Evolutionary conservation across 2,888 invertebrate species (phyloP).

Genomic region (Syritta pipiens): DNA sequence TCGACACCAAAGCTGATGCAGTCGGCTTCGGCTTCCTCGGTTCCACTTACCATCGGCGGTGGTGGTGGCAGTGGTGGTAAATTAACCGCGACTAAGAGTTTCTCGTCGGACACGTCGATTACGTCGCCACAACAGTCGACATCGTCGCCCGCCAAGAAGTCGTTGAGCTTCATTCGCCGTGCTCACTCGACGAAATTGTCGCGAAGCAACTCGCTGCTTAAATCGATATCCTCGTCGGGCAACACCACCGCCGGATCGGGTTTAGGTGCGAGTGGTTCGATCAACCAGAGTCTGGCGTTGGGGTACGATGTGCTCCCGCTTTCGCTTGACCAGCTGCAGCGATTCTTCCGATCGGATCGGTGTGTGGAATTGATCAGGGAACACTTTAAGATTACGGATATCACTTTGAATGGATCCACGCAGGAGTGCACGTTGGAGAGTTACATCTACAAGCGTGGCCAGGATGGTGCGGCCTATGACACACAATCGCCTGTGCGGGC

Average conservation of each 20-base stretch:
- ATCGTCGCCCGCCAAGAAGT: conserved; percentile 81
- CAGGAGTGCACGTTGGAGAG: conserved; percentile 78
- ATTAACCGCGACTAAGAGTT: conserved; percentile 70
- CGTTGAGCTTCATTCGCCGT: conserved; percentile 84
- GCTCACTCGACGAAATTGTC: conserved; percentile 87
- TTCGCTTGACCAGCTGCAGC: conserved; percentile 77
- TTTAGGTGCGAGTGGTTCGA: conserved; percentile 35
- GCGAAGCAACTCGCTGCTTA: conserved; percentile 83
- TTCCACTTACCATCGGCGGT: conserved; percentile 42
- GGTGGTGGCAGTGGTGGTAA: conserved; percentile 43
- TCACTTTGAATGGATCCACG: conserved; percentile 75
- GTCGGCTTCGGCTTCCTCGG: conserved; percentile 64
- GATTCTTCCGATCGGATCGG: conserved; percentile 77
- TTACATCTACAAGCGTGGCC: conserved; percentile 34
- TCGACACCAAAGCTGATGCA: conserved; percentile 75
- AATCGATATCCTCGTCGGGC: conserved; percentile 80
- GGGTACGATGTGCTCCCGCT: conserved; percentile 77
- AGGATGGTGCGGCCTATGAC: conserved; percentile 70
- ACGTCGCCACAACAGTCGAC: conserved; percentile 71
- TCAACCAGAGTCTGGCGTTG: conserved; percentile 72
- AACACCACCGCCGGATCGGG: conserved; percentile 26
- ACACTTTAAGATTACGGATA: conserved; percentile 77
- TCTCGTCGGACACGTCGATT: conserved; percentile 70
- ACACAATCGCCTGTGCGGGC: conserved; percentile 78
- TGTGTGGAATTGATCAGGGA: conserved; percentile 77